Evolutionary conservation across 2,797 vertebrate species (phyloP).

Genomic region (Phalanger gymnotis): DNA sequence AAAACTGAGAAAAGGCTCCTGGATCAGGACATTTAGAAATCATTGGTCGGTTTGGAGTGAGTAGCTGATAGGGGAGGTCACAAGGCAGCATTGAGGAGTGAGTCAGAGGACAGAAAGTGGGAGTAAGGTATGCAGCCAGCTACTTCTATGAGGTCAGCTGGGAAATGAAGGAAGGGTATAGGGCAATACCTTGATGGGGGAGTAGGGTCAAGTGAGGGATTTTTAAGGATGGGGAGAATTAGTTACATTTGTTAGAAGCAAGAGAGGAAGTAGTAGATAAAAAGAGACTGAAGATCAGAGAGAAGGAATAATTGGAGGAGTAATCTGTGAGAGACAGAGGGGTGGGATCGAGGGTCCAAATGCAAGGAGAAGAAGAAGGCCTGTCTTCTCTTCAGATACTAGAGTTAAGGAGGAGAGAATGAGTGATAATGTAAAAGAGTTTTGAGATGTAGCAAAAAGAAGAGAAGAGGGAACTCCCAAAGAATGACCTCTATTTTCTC

Average conservation of each 20-base stretch:
- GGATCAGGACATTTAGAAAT: too few relatives aligned
- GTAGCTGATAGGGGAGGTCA: too few relatives aligned
- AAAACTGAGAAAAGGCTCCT: too few relatives aligned
- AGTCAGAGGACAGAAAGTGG: too few relatives aligned
- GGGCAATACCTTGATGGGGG: too few relatives aligned
- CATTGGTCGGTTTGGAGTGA: too few relatives aligned
- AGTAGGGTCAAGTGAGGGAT: too few relatives aligned
- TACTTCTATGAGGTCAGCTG: too few relatives aligned
- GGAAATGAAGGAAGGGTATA: too few relatives aligned
- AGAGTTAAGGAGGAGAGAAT: neutral
- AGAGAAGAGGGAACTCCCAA: neutral
- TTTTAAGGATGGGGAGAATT: too few relatives aligned
- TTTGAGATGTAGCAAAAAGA: neutral
- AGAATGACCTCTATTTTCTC: neutral
- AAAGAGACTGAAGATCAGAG: neutral
- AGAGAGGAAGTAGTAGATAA: neutral
- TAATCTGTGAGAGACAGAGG: neutral
- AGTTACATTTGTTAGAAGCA: neutral
- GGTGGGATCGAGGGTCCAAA: neutral
- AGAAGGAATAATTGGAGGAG: neutral
- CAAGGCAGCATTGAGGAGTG: too few relatives aligned
- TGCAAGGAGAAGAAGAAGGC: neutral
- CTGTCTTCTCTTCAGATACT: neutral
- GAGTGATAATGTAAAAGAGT: neutral
- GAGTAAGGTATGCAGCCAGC: too few relatives aligned